Evolutionary conservation across 2,888 invertebrate genomes (phyloP).

Genomic region (Pseudanteris insignis): DNA sequence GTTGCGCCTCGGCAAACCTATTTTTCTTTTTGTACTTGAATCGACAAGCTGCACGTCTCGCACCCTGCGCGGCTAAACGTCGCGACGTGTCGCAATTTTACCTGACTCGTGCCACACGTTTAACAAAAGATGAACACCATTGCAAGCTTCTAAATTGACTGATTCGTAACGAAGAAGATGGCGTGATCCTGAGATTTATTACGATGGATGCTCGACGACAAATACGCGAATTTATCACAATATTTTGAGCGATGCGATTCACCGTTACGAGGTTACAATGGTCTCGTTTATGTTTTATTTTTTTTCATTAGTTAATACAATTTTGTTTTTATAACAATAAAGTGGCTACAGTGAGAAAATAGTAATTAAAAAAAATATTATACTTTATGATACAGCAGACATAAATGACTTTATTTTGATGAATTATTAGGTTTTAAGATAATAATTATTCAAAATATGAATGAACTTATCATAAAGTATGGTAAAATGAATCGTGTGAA

Average conservation of each 20-base stretch:
- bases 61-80: slow-evolving; percentile 21
- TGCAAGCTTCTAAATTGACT: slow-evolving; percentile 8
- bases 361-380: no score
- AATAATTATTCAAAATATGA: no score
- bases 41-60: slow-evolving; percentile 44
- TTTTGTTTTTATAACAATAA: no score
- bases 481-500: no score
- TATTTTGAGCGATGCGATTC: background rate
- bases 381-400: no score
- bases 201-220: slow-evolving; percentile 1
- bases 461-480: no score
- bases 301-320: no score
- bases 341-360: no score
- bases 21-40: slow-evolving; percentile 40
- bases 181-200: slow-evolving; percentile 16
- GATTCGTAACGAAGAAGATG: slow-evolving; percentile 10
- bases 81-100: slow-evolving; percentile 29
- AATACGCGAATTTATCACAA: background rate
- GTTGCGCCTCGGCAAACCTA: slow-evolving; percentile 14
- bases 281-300: no score
- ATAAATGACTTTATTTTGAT: no score
- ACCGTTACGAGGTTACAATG: background rate
- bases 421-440: no score
- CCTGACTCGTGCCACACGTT: slow-evolving; percentile 42
- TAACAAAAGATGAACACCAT: slow-evolving; percentile 35